A percentile compares a stretch with the other conserved stretches of the same genome.
These are phyloP conservation scores for Mionectes olivaceus DNA, from an alignment of 2,797 vertebrate species.

Conservation along the genomic window DNA sequence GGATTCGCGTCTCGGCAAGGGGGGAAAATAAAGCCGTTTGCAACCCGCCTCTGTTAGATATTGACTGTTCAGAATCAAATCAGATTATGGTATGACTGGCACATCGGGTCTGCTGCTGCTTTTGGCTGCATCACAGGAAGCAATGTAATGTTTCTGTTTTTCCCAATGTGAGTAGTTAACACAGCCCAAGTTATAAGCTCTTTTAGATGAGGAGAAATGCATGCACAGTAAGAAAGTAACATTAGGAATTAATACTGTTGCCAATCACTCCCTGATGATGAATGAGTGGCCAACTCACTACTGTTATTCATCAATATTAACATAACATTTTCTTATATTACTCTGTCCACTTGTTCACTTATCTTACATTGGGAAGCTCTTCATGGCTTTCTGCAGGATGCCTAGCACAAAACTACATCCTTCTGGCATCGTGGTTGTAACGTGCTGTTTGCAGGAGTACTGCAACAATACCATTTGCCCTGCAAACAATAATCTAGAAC, in stretches of 20 bases:
- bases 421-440: not conserved
- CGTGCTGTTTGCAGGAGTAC: not conserved
- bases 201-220: not conserved
- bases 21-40: not conserved
- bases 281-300: not conserved
- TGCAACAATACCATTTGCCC: not conserved
- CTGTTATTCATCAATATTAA: not conserved
- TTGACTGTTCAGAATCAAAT: not conserved
- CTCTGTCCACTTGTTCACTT: not conserved
- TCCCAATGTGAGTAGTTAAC: not conserved
- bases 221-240: not conserved
- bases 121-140: not conserved
- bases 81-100: not conserved
- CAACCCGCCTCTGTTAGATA: not conserved
- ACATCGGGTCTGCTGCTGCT: not conserved
- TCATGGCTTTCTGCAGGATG: not conserved
- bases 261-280: not conserved
- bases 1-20: rapidly evolving
- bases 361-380: not conserved
- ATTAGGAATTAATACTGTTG: not conserved
- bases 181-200: not conserved
- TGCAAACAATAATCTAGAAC: not conserved
- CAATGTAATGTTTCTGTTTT: not conserved
- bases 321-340: not conserved
- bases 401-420: not conserved